Conservation (phyloP, 2,797 vertebrate genomes). For the Heterohyrax brucei region DNA sequence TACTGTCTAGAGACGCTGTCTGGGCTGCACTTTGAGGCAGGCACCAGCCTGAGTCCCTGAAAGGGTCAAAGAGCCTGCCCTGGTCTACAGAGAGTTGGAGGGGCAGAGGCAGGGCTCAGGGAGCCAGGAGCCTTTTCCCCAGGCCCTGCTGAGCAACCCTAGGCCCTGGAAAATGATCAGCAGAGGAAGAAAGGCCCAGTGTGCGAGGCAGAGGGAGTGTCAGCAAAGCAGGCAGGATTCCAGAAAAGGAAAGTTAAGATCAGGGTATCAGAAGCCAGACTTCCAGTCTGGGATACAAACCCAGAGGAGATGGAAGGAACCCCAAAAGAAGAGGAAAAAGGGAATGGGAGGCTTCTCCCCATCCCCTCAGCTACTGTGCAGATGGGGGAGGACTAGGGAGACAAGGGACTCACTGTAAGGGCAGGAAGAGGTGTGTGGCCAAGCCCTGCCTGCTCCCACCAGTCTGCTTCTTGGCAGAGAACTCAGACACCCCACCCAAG, state of each 20-base stretch:
- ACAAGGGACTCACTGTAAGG: background rate
- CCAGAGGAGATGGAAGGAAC: background rate
- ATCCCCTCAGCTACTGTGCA: background rate
- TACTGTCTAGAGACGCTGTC: background rate
- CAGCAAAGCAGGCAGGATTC: background rate
- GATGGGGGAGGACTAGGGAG: background rate
- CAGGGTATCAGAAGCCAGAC: background rate
- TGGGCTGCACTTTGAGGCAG: background rate
- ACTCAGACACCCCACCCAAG: background rate
- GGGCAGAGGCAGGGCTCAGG: background rate
- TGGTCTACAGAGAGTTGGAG: background rate
- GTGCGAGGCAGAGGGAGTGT: background rate
- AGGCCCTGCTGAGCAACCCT: background rate
- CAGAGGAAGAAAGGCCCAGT: background rate
- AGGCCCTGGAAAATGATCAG: background rate
- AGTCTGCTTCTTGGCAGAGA: background rate
- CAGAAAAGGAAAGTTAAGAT: background rate
- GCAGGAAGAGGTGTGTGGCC: background rate
- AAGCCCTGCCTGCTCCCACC: too few relatives aligned
- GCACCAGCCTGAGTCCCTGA: background rate
- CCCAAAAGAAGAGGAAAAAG: background rate
- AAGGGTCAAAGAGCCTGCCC: background rate
- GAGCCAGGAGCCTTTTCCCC: background rate
- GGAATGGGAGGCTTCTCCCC: background rate
- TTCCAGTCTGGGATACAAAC: background rate